Percentiles rank a stretch among this genome's conserved stretches.
These are phyloP conservation scores for Phragmatobia fuliginosa DNA, from an alignment of 2,888 invertebrate species.

Conservation along the genomic window DNA sequence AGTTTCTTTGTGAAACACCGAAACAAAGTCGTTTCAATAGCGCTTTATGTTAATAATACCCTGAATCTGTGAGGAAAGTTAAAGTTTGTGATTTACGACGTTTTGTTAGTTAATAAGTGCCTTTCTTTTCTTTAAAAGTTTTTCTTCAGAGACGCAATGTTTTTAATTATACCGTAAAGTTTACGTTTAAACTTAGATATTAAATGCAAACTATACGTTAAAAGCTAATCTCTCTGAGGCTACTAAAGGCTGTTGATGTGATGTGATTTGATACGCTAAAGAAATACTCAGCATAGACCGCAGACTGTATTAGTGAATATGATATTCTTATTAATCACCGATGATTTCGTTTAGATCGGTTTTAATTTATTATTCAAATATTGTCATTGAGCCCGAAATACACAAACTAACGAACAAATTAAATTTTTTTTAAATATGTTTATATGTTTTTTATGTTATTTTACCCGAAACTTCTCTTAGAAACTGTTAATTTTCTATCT, in stretches of 20 bases:
- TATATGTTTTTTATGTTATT: too few species aligned
- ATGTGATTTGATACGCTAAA: conserved; percentile 17
- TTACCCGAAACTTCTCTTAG: too few species aligned
- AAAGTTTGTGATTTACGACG: conserved; percentile 41
- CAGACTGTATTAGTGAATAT: neutral
- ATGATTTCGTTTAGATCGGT: neutral
- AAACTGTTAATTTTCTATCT: too few species aligned
- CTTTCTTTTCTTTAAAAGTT: conserved; percentile 37
- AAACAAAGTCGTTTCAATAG: conserved; percentile 45
- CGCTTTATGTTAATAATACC: conserved; percentile 41
- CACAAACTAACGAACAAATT: neutral
- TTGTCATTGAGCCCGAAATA: neutral
- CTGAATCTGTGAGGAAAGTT: conserved; percentile 46
- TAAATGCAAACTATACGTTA: too few species aligned
- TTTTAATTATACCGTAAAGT: conserved; percentile 33
- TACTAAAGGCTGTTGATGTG: too few species aligned
- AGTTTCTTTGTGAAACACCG: conserved; percentile 41
- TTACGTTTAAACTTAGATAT: too few species aligned
- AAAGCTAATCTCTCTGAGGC: too few species aligned
- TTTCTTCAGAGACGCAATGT: conserved; percentile 31
- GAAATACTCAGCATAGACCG: conserved; percentile 20
- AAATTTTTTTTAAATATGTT: too few species aligned
- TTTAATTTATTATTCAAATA: neutral
- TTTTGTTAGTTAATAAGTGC: conserved; percentile 25
- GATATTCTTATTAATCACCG: neutral